Conservation (phyloP, 2,113 vertebrate genomes). For the Melanocharis versteri region DNA sequence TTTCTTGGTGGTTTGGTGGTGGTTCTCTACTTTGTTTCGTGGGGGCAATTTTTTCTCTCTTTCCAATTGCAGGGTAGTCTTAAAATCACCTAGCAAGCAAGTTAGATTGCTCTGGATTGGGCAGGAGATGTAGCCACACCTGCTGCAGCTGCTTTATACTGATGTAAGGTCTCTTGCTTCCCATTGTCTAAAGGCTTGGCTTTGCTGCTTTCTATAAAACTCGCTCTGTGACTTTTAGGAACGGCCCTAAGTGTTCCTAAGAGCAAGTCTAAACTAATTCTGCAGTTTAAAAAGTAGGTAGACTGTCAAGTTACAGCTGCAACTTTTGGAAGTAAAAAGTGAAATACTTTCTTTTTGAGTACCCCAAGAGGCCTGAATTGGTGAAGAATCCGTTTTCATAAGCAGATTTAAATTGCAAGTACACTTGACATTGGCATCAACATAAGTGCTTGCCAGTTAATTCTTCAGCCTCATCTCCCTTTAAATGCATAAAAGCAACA, state of each 20-base stretch:
- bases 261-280: neutral
- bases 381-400: neutral
- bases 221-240: neutral
- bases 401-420: neutral
- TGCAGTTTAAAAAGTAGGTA: neutral
- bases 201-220: neutral
- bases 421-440: neutral
- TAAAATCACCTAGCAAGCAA: neutral
- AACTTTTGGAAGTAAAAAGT: neutral
- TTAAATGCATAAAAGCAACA: neutral
- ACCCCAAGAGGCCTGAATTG: neutral
- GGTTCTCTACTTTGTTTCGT: fast-evolving
- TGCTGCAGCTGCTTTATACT: neutral
- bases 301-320: neutral
- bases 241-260: neutral
- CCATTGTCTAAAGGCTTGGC: neutral
- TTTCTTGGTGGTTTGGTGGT: neutral
- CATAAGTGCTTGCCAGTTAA: neutral
- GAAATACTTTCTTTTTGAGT: neutral
- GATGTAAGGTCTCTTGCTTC: neutral
- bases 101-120: neutral
- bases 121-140: neutral
- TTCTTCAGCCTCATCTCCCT: neutral
- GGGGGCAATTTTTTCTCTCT: neutral
- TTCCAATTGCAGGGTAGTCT: neutral